Conservation (phyloP, 2,888 invertebrate species). For the Ethmia dodecea region DNA sequence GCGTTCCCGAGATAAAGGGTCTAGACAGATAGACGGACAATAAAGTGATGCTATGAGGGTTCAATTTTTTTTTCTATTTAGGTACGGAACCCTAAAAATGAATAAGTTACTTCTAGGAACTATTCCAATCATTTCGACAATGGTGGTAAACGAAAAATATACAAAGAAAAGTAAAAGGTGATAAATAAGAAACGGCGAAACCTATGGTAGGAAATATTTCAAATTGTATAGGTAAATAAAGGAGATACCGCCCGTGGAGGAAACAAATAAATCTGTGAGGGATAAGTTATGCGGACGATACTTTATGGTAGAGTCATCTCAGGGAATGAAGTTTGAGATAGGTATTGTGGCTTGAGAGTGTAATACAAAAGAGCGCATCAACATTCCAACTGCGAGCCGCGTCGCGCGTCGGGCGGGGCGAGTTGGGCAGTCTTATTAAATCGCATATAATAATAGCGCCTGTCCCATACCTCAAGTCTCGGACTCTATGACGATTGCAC, state of each 20-base stretch:
- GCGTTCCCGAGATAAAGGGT: too few relatives aligned
- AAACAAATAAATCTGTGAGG: slow-evolving; percentile 40
- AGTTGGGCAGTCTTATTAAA: slow-evolving; percentile 40
- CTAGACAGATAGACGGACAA: too few relatives aligned
- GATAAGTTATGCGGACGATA: slow-evolving; percentile 46
- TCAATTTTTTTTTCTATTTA: too few relatives aligned
- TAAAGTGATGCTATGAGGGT: too few relatives aligned
- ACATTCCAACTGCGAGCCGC: slow-evolving; percentile 33
- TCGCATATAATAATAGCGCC: slow-evolving; percentile 33
- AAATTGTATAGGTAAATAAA: slow-evolving; percentile 23
- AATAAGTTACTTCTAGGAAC: too few relatives aligned
- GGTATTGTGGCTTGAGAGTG: slow-evolving; percentile 27
- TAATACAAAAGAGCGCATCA: slow-evolving; percentile 45
- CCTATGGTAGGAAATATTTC: slow-evolving; percentile 19
- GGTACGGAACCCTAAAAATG: too few relatives aligned
- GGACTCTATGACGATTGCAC: slow-evolving; percentile 33
- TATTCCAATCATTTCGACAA: too few relatives aligned
- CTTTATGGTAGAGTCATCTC: slow-evolving; percentile 39
- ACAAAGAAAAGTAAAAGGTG: slow-evolving; percentile 22
- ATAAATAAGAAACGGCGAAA: slow-evolving; percentile 23
- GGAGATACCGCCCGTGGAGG: slow-evolving; percentile 12
- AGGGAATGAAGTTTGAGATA: slow-evolving; percentile 36
- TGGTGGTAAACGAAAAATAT: too few relatives aligned
- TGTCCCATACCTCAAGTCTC: slow-evolving; percentile 15
- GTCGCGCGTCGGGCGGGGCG: slow-evolving; percentile 17